Evolutionary conservation across 2,113 vertebrate genomes (phyloP).

Genomic region (Sceloporus undulatus): DNA sequence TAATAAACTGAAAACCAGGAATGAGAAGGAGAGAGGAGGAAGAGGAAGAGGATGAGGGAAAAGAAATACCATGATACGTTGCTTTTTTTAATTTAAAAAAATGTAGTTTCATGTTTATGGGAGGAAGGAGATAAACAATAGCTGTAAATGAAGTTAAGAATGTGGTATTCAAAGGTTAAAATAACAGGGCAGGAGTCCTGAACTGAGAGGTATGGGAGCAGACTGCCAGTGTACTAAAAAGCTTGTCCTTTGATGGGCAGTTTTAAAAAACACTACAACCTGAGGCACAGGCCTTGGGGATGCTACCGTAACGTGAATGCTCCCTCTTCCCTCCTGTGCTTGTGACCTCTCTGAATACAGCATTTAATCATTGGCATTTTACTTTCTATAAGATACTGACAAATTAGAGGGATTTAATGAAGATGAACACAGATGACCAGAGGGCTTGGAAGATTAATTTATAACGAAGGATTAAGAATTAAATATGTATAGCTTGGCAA

Average conservation of each 20-base stretch:
- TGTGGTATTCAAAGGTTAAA: neutral
- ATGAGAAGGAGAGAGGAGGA: constrained; percentile 27
- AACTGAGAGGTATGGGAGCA: fast-evolving
- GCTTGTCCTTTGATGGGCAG: neutral
- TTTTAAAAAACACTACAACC: neutral
- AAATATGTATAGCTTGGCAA: constrained; percentile 54
- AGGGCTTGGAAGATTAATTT: constrained; percentile 48
- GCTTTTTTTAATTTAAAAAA: neutral
- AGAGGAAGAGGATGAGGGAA: constrained; percentile 19
- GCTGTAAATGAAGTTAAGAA: constrained; percentile 28
- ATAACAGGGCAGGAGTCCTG: fast-evolving
- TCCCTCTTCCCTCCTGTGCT: neutral
- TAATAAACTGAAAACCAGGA: neutral
- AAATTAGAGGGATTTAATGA: neutral
- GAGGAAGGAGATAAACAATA: neutral
- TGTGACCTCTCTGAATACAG: neutral
- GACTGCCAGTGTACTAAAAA: constrained; percentile 13
- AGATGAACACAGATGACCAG: neutral
- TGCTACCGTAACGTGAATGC: neutral
- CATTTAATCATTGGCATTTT: constrained; percentile 20
- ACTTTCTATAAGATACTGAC: neutral
- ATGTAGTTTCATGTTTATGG: neutral
- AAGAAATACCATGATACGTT: constrained; percentile 46
- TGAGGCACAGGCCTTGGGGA: neutral
- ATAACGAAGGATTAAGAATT: constrained; percentile 62